Base-by-base conservation (phyloP, 2,113 vertebrate species). In the Ammodytes marinus region DNA sequence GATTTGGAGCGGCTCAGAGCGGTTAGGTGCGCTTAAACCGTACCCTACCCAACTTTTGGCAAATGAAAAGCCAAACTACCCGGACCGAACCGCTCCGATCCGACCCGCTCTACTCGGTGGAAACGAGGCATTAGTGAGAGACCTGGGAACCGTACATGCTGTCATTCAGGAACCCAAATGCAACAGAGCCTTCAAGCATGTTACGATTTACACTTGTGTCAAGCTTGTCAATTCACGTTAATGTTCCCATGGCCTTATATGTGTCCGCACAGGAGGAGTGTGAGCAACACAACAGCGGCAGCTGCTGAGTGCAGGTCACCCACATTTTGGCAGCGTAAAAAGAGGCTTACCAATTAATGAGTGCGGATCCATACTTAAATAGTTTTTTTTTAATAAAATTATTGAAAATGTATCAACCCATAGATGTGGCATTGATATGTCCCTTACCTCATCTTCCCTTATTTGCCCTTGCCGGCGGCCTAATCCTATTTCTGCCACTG, bases 401-500 rank as follows among this genome's bases (percentile, higher is more conserved):
- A 39, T 7, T 13, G 6, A 54, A 58, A 15, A 6, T 19, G 3
- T 15, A 4, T n/a, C 0, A 10, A 42, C 9, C 8, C 14, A 6
- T 5, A 35, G 14, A 68, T 11, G 42, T 55, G 9, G 49, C 35
- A 63, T 55, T 43, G 52, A 35, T n/a, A 15, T 7, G 37, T 61
- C 39, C n/a, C 47, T 50, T 45, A 39, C 8, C 35, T 53, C 60
- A 37, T 61, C 49, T 72, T 68, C 17, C 66, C 77, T 74, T 64
- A 70, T 83, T 66, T 71, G 60, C 80, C 84, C 79, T 83, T 59
- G 43, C 71, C n/a, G 69, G 35, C 70, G 76, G 78, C 71, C 82
- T 89, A 74, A 83, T 83, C 81, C 81, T 75, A 60, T 83, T 88
- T 84, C 61, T 88, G 85, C 79, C 50, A 49, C 57, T 72, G 80